Percentiles rank a stretch among this genome's conserved stretches.
Evolutionary conservation across 1,140 invertebrate species (phyloP).

Genomic region (Zaprionus kolodkinae): DNA sequence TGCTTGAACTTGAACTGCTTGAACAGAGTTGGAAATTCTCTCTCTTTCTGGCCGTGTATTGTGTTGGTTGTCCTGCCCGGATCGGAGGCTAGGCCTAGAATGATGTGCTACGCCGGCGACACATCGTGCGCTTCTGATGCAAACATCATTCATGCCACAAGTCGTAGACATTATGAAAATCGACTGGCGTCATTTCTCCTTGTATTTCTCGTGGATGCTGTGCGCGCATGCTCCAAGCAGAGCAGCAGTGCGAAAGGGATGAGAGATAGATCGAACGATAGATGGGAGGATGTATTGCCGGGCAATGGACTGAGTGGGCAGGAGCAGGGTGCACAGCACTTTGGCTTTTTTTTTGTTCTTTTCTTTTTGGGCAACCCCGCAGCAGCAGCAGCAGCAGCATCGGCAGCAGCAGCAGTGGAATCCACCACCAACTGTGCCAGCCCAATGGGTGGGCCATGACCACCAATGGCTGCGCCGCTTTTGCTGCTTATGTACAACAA

Average conservation of each 20-base stretch:
- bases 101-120: constrained; percentile 83
- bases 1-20: constrained; percentile 27
- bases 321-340: constrained; percentile 33
- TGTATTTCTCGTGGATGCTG: constrained; percentile 15
- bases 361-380: constrained; percentile 46
- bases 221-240: constrained; percentile 69
- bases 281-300: constrained; percentile 1
- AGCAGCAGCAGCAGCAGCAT: constrained; percentile 7
- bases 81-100: constrained; percentile 84
- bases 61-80: constrained; percentile 80
- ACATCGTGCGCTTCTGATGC: constrained; percentile 81
- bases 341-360: constrained; percentile 44
- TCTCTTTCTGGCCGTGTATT: constrained; percentile 43
- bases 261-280: constrained; percentile 17
- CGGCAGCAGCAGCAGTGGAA: constrained; percentile 17
- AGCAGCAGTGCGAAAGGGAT: constrained; percentile 32
- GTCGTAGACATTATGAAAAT: constrained; percentile 76
- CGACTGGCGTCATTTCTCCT: constrained; percentile 48
- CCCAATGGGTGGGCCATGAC: constrained; percentile 73
- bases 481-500: constrained; percentile 65
- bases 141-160: constrained; percentile 83
- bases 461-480: constrained; percentile 72
- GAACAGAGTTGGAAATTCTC: background rate
- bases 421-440: constrained; percentile 74
- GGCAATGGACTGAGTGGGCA: background rate